Percentiles rank a stretch among this genome's conserved stretches.
Evolutionary conservation across 2,113 vertebrate genomes (phyloP).

Genomic region (Tragelaphus imberbis): DNA sequence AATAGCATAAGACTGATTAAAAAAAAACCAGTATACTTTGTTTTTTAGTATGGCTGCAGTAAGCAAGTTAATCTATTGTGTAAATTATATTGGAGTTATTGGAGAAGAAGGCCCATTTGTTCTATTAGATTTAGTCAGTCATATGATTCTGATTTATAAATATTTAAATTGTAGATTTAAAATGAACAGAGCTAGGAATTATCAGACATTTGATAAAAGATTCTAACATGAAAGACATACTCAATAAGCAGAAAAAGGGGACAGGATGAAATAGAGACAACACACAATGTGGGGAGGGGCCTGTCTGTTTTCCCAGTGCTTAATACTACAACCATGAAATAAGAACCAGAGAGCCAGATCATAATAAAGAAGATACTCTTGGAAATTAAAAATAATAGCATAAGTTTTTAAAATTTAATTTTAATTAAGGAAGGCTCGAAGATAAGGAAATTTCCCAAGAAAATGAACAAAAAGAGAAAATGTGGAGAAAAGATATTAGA

Average conservation of each 20-base stretch:
- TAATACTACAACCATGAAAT: not conserved
- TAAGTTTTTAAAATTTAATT: not conserved
- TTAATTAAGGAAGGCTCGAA: not conserved
- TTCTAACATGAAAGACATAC: not conserved
- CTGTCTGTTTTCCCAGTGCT: not conserved
- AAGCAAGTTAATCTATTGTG: not conserved
- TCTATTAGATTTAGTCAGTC: not conserved
- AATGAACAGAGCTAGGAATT: not conserved
- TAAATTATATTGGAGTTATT: not conserved
- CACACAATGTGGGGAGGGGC: not conserved
- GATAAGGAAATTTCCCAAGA: not conserved
- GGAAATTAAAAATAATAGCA: not conserved
- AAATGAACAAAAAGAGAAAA: not conserved
- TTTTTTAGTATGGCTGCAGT: not conserved
- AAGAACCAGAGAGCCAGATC: not conserved
- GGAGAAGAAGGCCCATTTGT: not conserved
- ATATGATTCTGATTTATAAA: not conserved
- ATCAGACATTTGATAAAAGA: not conserved
- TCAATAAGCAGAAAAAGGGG: not conserved
- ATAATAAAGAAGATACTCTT: not conserved
- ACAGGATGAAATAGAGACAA: not conserved
- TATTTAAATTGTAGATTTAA: not conserved
- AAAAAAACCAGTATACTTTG: not conserved
- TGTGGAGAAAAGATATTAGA: not conserved
- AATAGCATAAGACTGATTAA: not conserved